Evolutionary conservation across 2,888 invertebrate genomes (phyloP), one percentile per base, ranked within the genome.

Genomic region (Pyrocoelia pectoralis): DNA sequence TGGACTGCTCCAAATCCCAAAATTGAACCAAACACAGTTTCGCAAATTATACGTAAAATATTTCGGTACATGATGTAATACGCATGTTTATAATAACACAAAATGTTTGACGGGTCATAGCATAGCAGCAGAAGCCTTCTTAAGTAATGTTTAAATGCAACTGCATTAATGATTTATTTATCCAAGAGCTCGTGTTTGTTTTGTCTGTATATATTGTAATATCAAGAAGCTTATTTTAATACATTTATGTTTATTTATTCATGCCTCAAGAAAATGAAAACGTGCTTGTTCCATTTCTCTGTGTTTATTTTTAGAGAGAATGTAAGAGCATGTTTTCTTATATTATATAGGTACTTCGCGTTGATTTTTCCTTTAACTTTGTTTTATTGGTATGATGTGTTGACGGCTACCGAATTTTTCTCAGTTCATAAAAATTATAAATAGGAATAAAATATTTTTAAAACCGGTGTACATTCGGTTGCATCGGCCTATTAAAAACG

Each of bases 91-190:
- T n/a, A n/a, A n/a, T n/a, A n/a, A n/a, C n/a, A n/a, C n/a, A n/a
- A n/a, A n/a, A n/a, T n/a, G n/a, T n/a, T n/a, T n/a, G n/a, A n/a
- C n/a, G n/a, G n/a, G n/a, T n/a, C n/a, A n/a, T n/a, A n/a, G n/a
- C n/a, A n/a, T n/a, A n/a, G n/a, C n/a, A n/a, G n/a, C n/a, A n/a
- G n/a, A n/a, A n/a, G n/a, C n/a, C n/a, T n/a, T n/a, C n/a, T n/a
- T 43, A 43, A 43, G 41, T 43, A 4, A 43, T 4, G 1, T 15
- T 43, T 13, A 43, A 43, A 3, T 40, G 56, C 46, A 55, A 57
- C 46, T 29, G 61, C 64, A 57, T 65, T 69, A 68, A 69, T 69
- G 69, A 69, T 69, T 68, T 69, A 69, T 69, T 69, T 68, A 57
- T 53, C 28, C 33, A 29, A 41, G 52, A 13, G 19, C 5, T 41